A percentile compares a stretch with the other conserved stretches of the same genome.
Evolutionary conservation across 35 echinoderm and acorn worm species (phyloP).

Genomic region (Stichopus chloronotus): DNA sequence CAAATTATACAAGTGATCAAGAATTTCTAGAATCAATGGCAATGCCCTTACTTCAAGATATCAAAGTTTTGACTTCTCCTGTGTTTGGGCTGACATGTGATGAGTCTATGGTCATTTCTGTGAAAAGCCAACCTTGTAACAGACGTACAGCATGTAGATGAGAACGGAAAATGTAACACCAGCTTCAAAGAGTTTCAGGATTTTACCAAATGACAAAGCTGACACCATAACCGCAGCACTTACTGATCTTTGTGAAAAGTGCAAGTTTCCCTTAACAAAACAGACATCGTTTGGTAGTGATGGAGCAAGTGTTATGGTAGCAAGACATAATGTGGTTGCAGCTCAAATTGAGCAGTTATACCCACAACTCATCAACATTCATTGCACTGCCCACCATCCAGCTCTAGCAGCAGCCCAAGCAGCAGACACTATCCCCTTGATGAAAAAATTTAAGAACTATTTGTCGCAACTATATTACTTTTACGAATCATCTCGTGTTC

Average conservation of each 20-base stretch:
- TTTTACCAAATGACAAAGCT: constrained; percentile 38
- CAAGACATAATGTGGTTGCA: constrained; percentile 6
- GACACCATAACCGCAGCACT: constrained; percentile 28
- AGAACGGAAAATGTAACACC: not conserved
- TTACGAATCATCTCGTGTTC: constrained; percentile 4
- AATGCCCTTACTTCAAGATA: constrained; percentile 3
- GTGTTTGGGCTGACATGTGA: constrained; percentile 23
- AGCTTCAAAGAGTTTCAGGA: constrained; percentile 41
- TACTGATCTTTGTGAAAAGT: constrained; percentile 16
- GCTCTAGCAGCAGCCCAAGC: constrained; percentile 50
- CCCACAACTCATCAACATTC: not conserved
- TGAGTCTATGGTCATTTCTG: constrained; percentile 31
- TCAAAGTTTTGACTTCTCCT: constrained; percentile 5
- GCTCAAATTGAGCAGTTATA: not conserved
- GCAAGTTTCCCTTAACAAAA: not conserved
- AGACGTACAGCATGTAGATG: not conserved
- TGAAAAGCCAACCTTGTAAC: constrained; percentile 43
- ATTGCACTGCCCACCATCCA: constrained; percentile 36
- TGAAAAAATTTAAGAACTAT: constrained; percentile 36
- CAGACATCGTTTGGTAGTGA: constrained; percentile 34
- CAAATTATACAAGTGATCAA: constrained; percentile 28
- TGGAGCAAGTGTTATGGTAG: constrained; percentile 55
- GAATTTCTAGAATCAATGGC: constrained; percentile 22
- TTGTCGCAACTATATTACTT: not conserved
- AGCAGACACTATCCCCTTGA: not conserved